Conservation (phyloP, 2,888 invertebrate genomes). For the Trachelus stipa region DNA sequence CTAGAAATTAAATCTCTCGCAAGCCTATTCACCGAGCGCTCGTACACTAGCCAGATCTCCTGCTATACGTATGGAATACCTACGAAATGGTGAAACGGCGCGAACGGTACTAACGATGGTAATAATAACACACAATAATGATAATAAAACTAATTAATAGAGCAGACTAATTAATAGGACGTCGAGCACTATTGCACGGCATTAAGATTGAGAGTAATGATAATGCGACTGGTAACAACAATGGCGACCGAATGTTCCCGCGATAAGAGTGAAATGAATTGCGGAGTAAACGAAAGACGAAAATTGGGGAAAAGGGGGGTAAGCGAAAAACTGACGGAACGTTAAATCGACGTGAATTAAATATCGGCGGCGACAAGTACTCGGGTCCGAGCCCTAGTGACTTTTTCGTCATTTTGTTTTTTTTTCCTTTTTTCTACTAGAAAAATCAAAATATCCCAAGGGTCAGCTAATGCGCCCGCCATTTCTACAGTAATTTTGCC, state of each 20-base stretch:
- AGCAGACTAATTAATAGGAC: neutral
- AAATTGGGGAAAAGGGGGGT: too few relatives aligned
- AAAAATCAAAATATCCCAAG: neutral
- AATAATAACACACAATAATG: neutral
- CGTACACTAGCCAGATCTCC: neutral
- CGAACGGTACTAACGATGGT: neutral
- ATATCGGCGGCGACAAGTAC: neutral
- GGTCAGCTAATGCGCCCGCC: neutral
- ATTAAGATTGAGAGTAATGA: neutral
- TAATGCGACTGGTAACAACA: neutral
- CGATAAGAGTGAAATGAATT: neutral
- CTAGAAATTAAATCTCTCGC: neutral
- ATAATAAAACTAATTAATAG: neutral
- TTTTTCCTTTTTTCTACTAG: neutral
- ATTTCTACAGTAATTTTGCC: neutral
- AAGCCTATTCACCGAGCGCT: neutral
- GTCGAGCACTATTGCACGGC: neutral
- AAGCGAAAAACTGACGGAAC: neutral
- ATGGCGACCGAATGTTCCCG: neutral
- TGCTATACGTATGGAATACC: neutral
- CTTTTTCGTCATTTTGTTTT: neutral
- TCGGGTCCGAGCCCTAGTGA: neutral
- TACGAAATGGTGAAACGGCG: neutral
- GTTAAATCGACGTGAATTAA: neutral
- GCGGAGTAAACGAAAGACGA: neutral